phyloP scores from a whole-genome alignment of 2,888 invertebrate genomes.

The Caenorhabditis zanzibari region DNA sequence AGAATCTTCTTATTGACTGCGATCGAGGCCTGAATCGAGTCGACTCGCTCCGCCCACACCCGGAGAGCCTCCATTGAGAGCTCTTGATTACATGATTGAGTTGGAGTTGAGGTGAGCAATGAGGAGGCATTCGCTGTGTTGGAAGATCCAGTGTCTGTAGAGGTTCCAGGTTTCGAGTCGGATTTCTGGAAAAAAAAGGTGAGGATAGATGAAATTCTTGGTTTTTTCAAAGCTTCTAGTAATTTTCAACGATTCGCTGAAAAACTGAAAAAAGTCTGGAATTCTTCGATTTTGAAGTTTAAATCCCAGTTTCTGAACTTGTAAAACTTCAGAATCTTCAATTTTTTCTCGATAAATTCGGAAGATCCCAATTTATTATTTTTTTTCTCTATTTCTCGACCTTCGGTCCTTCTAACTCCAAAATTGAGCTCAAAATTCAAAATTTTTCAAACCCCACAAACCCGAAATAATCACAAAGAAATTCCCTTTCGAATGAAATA shows the following conservation, averaged over 20 bases:
- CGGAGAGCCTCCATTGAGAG: constrained; percentile 54
- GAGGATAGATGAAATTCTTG: background rate
- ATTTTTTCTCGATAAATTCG: too few relatives aligned
- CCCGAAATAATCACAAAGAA: too few relatives aligned
- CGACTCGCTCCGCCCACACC: constrained; percentile 62
- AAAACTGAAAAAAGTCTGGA: background rate
- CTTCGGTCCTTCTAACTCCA: too few relatives aligned
- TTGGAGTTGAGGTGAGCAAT: background rate
- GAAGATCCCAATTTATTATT: too few relatives aligned
- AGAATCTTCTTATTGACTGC: constrained; percentile 5
- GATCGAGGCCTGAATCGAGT: constrained; percentile 48
- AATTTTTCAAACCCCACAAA: too few relatives aligned
- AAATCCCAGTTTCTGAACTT: background rate
- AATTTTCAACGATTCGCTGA: background rate
- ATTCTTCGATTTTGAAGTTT: background rate
- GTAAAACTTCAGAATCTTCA: too few relatives aligned
- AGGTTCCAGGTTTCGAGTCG: constrained; percentile 42
- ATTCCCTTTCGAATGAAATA: too few relatives aligned
- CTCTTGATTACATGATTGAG: constrained; percentile 44
- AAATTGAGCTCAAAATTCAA: too few relatives aligned
- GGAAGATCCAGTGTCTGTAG: constrained; percentile 11
- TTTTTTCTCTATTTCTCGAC: too few relatives aligned
- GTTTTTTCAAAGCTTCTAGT: background rate
- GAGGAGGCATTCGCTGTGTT: constrained; percentile 27
- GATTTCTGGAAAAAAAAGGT: constrained; percentile 18